A percentile compares a stretch with the other conserved stretches of the same genome.
Conservation (phyloP, 2,797 vertebrate genomes). For the Acrocephalus scirpaceus region DNA sequence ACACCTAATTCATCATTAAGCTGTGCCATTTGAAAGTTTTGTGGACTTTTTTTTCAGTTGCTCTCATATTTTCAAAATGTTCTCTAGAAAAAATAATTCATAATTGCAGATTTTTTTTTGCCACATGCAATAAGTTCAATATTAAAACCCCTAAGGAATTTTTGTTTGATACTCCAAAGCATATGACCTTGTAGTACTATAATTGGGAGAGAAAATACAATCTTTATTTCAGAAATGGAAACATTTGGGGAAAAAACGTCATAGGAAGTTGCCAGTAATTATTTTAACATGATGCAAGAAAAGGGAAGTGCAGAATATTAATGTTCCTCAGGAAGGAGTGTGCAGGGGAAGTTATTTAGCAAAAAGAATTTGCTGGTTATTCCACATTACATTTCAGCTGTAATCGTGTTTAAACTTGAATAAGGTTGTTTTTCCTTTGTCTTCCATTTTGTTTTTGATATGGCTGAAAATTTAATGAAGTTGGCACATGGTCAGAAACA, state of each 20-base stretch:
- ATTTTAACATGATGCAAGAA: neutral
- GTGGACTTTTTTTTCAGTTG: neutral
- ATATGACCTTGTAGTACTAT: neutral
- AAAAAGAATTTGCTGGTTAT: neutral
- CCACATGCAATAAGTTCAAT: neutral
- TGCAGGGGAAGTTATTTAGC: neutral
- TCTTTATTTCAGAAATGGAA: neutral
- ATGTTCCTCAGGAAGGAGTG: neutral
- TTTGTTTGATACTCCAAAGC: neutral
- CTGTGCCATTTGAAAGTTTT: neutral
- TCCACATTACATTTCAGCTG: neutral
- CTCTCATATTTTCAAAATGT: neutral
- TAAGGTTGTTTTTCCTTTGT: conserved; percentile 53
- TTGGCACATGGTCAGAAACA: conserved; percentile 73
- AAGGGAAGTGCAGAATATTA: neutral
- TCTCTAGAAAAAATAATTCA: neutral
- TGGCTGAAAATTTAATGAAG: conserved; percentile 75
- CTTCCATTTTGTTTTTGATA: conserved; percentile 59
- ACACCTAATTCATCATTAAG: neutral
- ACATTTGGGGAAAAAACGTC: neutral
- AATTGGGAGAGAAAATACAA: neutral
- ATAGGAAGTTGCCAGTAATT: neutral
- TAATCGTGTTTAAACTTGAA: neutral
- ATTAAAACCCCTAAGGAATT: conserved; percentile 7
- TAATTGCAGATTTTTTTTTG: neutral